Evolutionary conservation across 2,113 vertebrate genomes (phyloP).

Genomic region (Bambusicola thoracicus): DNA sequence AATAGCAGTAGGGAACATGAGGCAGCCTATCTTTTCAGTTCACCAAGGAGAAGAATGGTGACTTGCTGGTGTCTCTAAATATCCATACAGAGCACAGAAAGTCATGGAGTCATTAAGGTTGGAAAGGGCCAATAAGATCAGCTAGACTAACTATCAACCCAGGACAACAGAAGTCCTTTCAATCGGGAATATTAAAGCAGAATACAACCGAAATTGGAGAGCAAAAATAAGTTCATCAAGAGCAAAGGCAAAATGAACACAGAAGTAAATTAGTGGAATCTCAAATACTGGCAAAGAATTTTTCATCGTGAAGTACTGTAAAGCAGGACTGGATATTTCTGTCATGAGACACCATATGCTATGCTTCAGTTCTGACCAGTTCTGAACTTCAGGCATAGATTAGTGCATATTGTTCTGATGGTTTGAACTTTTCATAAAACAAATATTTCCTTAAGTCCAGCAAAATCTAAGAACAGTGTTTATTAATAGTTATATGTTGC

Average conservation of each 20-base stretch:
- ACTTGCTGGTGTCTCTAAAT: neutral
- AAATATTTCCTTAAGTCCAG: neutral
- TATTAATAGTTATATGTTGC: neutral
- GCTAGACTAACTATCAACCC: no score
- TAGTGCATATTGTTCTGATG: neutral
- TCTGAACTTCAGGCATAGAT: neutral
- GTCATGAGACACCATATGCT: neutral
- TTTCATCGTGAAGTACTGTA: neutral
- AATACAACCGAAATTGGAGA: neutral
- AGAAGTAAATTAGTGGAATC: neutral
- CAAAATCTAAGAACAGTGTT: neutral
- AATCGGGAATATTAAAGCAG: neutral
- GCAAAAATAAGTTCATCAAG: neutral
- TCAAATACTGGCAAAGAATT: neutral
- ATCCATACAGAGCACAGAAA: accelerated
- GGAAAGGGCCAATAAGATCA: no score
- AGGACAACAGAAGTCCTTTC: neutral
- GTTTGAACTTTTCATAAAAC: neutral
- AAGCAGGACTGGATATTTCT: neutral
- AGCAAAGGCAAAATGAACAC: neutral
- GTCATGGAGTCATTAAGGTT: no score
- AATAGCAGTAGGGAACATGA: neutral
- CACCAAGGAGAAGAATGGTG: neutral
- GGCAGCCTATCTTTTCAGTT: neutral
- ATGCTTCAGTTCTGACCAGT: neutral